Evolutionary conservation across 2,113 vertebrate genomes (phyloP).

Genomic region (Microtus montanus): DNA sequence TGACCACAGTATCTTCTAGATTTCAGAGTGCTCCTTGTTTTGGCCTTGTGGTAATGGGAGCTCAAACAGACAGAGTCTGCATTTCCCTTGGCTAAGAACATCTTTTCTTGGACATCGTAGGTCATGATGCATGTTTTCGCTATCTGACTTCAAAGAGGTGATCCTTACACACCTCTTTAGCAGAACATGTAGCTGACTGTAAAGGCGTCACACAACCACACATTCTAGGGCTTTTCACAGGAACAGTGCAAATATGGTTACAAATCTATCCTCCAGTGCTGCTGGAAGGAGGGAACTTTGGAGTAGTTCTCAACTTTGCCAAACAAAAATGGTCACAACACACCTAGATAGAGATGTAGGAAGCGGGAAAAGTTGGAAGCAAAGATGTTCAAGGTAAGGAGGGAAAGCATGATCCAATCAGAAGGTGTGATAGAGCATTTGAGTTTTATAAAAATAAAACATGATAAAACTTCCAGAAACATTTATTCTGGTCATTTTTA

Average conservation of each 20-base stretch:
- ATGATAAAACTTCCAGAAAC: background rate
- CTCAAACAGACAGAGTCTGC: background rate
- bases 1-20: background rate
- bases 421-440: background rate
- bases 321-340: background rate
- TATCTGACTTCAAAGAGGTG: background rate
- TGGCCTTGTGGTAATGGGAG: background rate
- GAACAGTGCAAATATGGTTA: background rate
- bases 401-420: background rate
- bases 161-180: background rate
- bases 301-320: background rate
- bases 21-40: background rate
- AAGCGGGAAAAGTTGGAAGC: background rate
- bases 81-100: background rate
- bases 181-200: background rate
- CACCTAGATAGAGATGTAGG: background rate
- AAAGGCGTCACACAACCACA: background rate
- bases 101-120: background rate
- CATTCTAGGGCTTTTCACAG: too few relatives aligned
- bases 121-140: background rate
- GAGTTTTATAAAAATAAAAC: background rate
- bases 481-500: background rate
- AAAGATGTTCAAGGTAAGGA: background rate
- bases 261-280: background rate
- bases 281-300: background rate